Base-by-base conservation (phyloP, 2,888 invertebrate genomes). In the Xylota sylvarum region DNA sequence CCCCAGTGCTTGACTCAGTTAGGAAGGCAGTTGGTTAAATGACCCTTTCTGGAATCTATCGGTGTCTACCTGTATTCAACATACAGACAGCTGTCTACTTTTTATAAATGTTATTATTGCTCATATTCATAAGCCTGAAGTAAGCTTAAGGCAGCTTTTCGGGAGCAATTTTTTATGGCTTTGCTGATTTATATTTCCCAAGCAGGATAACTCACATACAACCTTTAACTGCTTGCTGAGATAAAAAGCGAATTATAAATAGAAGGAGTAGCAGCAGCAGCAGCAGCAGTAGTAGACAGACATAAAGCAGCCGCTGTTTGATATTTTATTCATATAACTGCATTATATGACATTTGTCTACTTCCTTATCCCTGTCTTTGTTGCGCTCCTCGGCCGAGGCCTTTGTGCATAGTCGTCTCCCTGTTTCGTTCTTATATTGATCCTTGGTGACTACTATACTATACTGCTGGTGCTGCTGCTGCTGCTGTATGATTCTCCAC, bases 261-360 rank as follows among this genome's bases (percentile, higher is more conserved):
- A 52, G 62, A 60, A 55, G 37, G 23, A n/a, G n/a, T n/a, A n/a
- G n/a, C n/a, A n/a, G n/a, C n/a, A n/a, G 23, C 23, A 23, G 23
- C 23, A 60, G 62, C 4, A 58, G 37, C 27, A 60, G 55, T 27
- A 60, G 62, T 46, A 67, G 77, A 46, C 77, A 84, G 83, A 73
- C 78, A 84, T 73, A 84, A 73, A 84, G 52, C 81, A 82, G 81
- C 73, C 81, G 86, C 58, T 82, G 30, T 74, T 85, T 81, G 73
- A 86, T 86, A 81, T 86, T 86, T 86, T 86, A 86, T 86, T 86
- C 81, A 86, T 82, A 82, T 73, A 82, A 86, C 86, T 86, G 78
- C 86, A 86, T 86, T 82, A 69, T 82, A 82, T 67, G 86, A 77
- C 81, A 77, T 81, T 86, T 86, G 86, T 86, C 86, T 77, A 81